Conservation (phyloP, 2,888 invertebrate species). For the Piscicola geometra region DNA sequence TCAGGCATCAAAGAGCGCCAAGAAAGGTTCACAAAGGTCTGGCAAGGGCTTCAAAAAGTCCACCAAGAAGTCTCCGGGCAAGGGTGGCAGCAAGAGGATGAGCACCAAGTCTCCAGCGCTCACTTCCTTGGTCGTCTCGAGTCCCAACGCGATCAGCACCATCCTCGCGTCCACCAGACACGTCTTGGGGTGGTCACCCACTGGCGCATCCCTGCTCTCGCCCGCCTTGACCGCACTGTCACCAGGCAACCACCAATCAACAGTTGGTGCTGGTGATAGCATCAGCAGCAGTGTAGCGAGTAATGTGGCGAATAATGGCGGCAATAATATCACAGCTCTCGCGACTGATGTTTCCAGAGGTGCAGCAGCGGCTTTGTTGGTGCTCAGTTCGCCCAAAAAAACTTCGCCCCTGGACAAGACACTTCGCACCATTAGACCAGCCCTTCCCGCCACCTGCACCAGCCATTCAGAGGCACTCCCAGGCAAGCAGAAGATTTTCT, state of each 20-base stretch:
- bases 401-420: neutral
- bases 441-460: neutral
- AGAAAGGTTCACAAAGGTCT: neutral
- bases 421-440: neutral
- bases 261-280: neutral
- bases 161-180: neutral
- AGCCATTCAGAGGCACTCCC: neutral
- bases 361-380: neutral
- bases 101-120: neutral
- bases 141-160: neutral
- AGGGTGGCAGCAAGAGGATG: neutral
- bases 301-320: neutral
- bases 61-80: neutral
- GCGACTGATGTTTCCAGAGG: neutral
- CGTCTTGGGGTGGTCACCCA: neutral
- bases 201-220: neutral
- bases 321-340: neutral
- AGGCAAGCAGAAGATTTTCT: conserved; percentile 13
- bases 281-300: neutral
- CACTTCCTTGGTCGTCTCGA: neutral
- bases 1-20: neutral
- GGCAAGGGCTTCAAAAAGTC: neutral
- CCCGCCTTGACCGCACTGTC: neutral
- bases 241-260: neutral
- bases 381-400: neutral